Base-by-base conservation (phyloP, 2,888 invertebrate species). In the Chrysodeixis includens region DNA sequence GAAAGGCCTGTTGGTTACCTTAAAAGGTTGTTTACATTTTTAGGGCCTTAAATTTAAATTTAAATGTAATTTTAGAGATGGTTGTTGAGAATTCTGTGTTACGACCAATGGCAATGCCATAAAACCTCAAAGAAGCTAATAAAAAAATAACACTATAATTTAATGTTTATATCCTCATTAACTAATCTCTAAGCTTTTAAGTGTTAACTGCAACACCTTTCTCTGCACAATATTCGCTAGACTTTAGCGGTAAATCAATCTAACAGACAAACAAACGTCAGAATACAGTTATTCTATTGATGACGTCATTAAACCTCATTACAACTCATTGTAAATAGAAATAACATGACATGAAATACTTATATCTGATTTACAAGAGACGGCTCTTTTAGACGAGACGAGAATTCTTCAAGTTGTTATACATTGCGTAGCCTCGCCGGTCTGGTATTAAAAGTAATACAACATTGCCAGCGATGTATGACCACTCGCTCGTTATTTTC, bases 251-350 rank as follows among this genome's bases (percentile, higher is more conserved):
- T 87, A 82, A 82, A 84, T 64, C 69, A 79, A 76, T 61, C 65
- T 70, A 83, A 82, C 81, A 85, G 79, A 79, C 80, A 79, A 79
- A 81, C 67, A 84, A 85, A 87, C 82, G 76, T 76, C 76, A 75
- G 74, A 74, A 81, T 85, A 89, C 87, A 86, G 89, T 88, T 90
- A 88, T 83, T 79, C 66, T 78, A 84, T 74, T 83, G 67, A 86
- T 83, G 76, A 74, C 64, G 71, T 69, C 71, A 72, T 66, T 59
- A 70, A 68, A 69, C 64, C 70, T 77, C 65, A 58, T 78, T 71
- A 69, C 32, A 52, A 10, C 35, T 62, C 30, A 56, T 30, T 60
- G 22, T 52, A 65, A 71, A 74, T 75, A 66, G 61, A 70, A 68
- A 65, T 49, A 56, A 65, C 66, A 73, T 73, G 66, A 76, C 70